Percentiles rank a stretch among this genome's conserved stretches.
phyloP scores from a whole-genome alignment of 2,113 vertebrate genomes.

The Melanerpes formicivorus region DNA sequence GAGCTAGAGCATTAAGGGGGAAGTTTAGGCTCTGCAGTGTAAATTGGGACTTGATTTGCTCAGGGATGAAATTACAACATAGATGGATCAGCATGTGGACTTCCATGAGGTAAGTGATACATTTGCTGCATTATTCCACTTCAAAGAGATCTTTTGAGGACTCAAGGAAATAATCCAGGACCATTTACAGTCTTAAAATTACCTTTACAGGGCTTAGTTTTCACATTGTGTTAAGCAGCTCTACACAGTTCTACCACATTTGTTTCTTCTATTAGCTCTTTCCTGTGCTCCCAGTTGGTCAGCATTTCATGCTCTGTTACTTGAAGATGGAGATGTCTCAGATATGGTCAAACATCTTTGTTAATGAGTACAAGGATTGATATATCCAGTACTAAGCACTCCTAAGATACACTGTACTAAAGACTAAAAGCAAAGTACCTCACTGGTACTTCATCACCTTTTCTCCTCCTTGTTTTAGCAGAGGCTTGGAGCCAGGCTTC shows the following conservation, averaged over 20 bases:
- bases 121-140: not conserved
- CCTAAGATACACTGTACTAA: not conserved
- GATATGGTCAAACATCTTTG: not conserved
- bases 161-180: not conserved
- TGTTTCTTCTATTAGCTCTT: not conserved
- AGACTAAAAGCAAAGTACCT: not conserved
- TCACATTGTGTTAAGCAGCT: not conserved
- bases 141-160: not conserved
- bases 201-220: not conserved
- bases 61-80: not conserved
- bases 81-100: not conserved
- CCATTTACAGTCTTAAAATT: not conserved
- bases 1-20: not conserved
- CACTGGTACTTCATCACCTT: not conserved
- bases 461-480: not conserved
- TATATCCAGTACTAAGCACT: not conserved
- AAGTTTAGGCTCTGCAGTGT: not conserved
- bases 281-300: not conserved
- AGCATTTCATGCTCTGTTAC: not conserved
- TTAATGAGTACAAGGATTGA: not conserved
- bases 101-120: not conserved
- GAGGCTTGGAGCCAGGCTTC: not conserved
- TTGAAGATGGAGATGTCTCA: not conserved
- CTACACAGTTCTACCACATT: not conserved
- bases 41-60: not conserved